These are phyloP conservation scores for Neomonachus schauinslandi DNA, from an alignment of 2,113 vertebrate genomes.

Conservation along the genomic window DNA sequence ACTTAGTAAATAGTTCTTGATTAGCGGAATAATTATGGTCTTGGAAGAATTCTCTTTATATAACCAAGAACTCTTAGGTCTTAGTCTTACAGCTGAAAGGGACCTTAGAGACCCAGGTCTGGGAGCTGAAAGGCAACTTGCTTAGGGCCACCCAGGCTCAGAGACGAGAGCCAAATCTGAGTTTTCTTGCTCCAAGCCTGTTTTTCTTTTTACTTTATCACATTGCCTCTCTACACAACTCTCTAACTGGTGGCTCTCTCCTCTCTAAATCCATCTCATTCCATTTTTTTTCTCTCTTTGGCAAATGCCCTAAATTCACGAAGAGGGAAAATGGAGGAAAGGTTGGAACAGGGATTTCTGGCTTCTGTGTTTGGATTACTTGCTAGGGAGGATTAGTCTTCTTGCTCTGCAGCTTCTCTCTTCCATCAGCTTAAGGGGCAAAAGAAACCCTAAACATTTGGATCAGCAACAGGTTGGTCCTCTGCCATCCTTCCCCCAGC, in stretches of 20 bases:
- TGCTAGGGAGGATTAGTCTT: not conserved
- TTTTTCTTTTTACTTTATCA: not conserved
- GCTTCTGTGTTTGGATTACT: not conserved
- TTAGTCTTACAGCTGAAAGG: not conserved
- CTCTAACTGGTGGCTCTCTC: not conserved
- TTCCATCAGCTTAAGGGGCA: not conserved
- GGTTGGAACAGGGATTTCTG: not conserved
- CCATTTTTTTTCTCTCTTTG: not conserved
- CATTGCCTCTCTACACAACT: not conserved
- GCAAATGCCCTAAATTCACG: not conserved
- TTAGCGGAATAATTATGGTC: not conserved
- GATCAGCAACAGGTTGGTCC: not conserved
- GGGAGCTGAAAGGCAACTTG: not conserved
- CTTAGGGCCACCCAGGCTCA: not conserved
- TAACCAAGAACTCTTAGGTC: not conserved
- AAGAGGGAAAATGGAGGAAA: not conserved
- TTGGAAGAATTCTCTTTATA: slow-evolving; percentile 44
- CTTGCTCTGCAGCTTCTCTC: not conserved
- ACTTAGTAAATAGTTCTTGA: slow-evolving; percentile 55
- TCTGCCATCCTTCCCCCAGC: not conserved
- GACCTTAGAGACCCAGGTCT: not conserved
- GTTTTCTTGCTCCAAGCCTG: not conserved
- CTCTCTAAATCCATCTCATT: not conserved
- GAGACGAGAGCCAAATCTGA: not conserved
- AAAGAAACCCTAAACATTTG: not conserved